Evolutionary conservation across 2,113 vertebrate species (phyloP).

Genomic region (Thinocorus orbignyianus): DNA sequence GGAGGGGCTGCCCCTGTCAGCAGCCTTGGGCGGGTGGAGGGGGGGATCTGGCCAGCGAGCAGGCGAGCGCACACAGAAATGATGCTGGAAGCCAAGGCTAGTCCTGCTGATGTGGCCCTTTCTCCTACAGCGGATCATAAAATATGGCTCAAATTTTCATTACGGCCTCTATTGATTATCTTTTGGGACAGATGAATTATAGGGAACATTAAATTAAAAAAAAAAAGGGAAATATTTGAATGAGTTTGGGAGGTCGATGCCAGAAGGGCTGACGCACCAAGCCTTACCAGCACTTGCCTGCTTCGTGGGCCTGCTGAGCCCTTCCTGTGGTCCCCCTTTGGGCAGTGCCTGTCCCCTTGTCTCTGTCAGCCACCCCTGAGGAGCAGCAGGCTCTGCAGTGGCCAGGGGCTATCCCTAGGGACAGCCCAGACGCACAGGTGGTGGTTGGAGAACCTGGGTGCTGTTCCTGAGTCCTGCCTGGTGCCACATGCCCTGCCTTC

Average conservation of each 20-base stretch:
- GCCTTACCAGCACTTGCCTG: slow-evolving; percentile 70
- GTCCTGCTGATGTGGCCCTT: slow-evolving; percentile 95
- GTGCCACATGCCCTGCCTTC: not conserved
- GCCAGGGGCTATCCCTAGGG: accelerated
- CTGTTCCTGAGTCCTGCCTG: not conserved
- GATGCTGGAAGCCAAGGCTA: slow-evolving; percentile 77
- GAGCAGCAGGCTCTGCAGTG: not conserved
- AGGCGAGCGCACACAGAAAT: slow-evolving; percentile 28
- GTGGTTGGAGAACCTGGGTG: not conserved
- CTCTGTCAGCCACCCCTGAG: not conserved
- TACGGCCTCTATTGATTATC: slow-evolving; percentile 99
- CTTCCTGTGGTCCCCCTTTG: not conserved
- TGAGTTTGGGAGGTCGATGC: slow-evolving; percentile 91
- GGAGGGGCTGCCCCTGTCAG: slow-evolving; percentile 19
- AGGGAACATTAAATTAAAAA: slow-evolving; percentile 94
- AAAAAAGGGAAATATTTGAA: slow-evolving; percentile 99
- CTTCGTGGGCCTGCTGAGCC: not conserved
- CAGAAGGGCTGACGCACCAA: slow-evolving; percentile 80
- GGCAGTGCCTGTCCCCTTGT: not conserved
- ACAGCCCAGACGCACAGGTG: not conserved
- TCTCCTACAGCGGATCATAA: slow-evolving; percentile 90
- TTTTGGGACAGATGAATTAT: slow-evolving; percentile 99
- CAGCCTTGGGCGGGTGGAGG: not conserved
- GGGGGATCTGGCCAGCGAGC: not conserved
- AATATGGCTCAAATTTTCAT: slow-evolving; percentile 99